Evolutionary conservation across 2,797 vertebrate genomes (phyloP), one percentile per base, ranked within the genome.

Genomic region (Siniperca undulata): DNA sequence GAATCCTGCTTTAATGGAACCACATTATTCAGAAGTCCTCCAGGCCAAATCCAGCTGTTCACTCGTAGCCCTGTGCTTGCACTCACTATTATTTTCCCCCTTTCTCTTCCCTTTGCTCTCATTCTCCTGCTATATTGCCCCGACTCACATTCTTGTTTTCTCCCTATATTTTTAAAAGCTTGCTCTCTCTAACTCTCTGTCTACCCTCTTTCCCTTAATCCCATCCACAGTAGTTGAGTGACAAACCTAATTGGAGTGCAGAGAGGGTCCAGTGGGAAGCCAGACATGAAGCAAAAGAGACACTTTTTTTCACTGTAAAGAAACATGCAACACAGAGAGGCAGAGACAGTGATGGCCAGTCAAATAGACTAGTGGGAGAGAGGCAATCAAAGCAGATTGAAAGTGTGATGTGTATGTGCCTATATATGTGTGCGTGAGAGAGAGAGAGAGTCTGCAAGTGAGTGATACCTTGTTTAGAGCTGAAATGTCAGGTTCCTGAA

Each of bases 191-290:
- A 55, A 7, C 73, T 56, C 30, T 30, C 30, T 19, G 64, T 66
- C 44, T 44, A 59, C 24, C 56, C 44, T 79, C 65, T 88, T 81
- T 84, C 83, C 86, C 85, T 90, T 94, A 93, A 94, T 94, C 89
- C 91, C 86, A 89, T 90, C 91, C 86, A 86, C 84, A 89, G 90
- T 80, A 87, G 92, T 92, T 94, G 94, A 95, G 92, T 94, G 94
- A 95, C 94, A 95, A 94, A 92, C 89, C 91, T 94, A 95, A 94
- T 95, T 94, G 93, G 94, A 92, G 88, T 84, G 92, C 91, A 89
- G 89, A 82, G 80, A 90, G 75, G 81, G 90, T 93, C 94, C 91
- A 70, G 87, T 82, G 94, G 94, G 91, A 93, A 85, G 82, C 46
- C 84, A 90, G 86, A 91, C 88, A 86, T 85, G 84, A 89, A 89